Evolutionary conservation across 2,113 vertebrate genomes (phyloP).

Genomic region (Romanogobio albipinnatus): DNA sequence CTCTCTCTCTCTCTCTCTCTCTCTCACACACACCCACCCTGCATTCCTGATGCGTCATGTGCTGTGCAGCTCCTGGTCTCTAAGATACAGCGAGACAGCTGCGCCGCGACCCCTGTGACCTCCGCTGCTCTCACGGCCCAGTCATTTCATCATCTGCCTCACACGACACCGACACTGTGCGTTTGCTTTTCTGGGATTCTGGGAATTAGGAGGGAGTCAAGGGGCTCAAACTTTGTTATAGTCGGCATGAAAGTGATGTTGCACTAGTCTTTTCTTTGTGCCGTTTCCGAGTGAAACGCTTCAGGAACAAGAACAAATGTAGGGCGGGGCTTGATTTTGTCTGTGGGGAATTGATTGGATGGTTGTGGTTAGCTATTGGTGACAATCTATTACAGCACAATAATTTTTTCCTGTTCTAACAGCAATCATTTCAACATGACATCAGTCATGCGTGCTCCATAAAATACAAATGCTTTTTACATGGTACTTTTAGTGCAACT

Average conservation of each 20-base stretch:
- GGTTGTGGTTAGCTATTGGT: too few species aligned
- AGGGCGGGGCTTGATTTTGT: too few species aligned
- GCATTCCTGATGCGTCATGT: constrained; percentile 11
- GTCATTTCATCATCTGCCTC: too few species aligned
- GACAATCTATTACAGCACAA: not conserved
- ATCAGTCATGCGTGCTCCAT: not conserved
- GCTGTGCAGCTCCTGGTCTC: too few species aligned
- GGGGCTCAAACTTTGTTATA: not conserved
- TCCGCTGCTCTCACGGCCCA: too few species aligned
- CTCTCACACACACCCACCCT: not conserved
- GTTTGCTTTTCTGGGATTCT: not conserved
- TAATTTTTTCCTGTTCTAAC: not conserved
- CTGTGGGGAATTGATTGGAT: too few species aligned
- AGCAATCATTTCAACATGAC: not conserved
- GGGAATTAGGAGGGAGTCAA: not conserved
- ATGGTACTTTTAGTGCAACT: not conserved
- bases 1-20: too few species aligned
- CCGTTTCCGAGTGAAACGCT: too few species aligned
- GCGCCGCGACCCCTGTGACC: not conserved
- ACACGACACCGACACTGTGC: too few species aligned
- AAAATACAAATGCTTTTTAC: not conserved
- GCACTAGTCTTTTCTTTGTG: too few species aligned
- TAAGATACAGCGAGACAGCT: constrained; percentile 34
- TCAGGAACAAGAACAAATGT: too few species aligned
- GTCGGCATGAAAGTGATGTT: too few species aligned